Percentiles rank a stretch among this genome's conserved stretches.
Conservation (phyloP, 2,113 vertebrate species). For the Takifugu bimaculatus region DNA sequence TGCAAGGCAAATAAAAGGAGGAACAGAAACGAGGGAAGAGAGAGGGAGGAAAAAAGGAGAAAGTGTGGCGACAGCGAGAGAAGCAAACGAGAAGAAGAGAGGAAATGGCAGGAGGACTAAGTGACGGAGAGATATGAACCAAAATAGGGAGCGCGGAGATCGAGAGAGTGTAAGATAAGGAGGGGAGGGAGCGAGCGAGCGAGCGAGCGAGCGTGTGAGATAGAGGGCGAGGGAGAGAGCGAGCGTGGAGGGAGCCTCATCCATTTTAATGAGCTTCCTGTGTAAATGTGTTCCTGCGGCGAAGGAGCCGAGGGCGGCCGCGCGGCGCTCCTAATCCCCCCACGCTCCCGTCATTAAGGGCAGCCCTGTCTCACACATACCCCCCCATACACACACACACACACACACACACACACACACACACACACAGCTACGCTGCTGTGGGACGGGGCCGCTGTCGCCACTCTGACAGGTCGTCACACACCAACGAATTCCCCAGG, state of each 20-base stretch:
- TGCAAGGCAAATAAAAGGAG: slow-evolving; percentile 79
- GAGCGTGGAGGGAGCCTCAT: slow-evolving; percentile 74
- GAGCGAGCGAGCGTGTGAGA: slow-evolving; percentile 39
- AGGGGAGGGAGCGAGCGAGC: slow-evolving; percentile 34
- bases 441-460: slow-evolving; percentile 68
- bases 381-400: slow-evolving; percentile 33
- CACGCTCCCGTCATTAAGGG: slow-evolving; percentile 77
- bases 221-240: slow-evolving; percentile 40
- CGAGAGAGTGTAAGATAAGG: slow-evolving; percentile 56
- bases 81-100: slow-evolving; percentile 48
- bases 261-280: slow-evolving; percentile 85
- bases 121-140: slow-evolving; percentile 42
- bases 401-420: slow-evolving; percentile 26
- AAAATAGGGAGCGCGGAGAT: slow-evolving; percentile 53
- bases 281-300: slow-evolving; percentile 81
- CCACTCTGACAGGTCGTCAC: slow-evolving; percentile 81
- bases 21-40: slow-evolving; percentile 25
- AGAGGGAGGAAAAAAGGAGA: slow-evolving; percentile 29
- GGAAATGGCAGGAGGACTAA: slow-evolving; percentile 43
- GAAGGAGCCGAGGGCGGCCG: slow-evolving; percentile 75
- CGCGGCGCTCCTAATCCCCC: slow-evolving; percentile 76
- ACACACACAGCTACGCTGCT: slow-evolving; percentile 47
- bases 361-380: slow-evolving; percentile 67
- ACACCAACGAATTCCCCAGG: slow-evolving; percentile 76
- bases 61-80: slow-evolving; percentile 38